Evolutionary conservation across 23 tunicate genomes (phyloP), one percentile per base, ranked within the genome.

Genomic region (Halocynthia roretzi): DNA sequence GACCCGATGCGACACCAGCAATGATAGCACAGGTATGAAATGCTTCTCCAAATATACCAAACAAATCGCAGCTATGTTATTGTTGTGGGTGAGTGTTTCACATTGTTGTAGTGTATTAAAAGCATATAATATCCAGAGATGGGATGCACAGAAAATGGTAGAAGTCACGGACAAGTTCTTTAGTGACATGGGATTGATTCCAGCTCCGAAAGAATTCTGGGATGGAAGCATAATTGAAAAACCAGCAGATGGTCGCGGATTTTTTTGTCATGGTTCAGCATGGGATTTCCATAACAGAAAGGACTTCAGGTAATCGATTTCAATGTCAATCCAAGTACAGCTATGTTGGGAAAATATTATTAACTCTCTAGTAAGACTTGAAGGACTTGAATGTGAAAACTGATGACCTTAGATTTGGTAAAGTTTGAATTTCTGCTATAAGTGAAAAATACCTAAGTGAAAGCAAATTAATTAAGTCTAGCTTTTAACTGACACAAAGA

Each of bases 221-320:
- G 71, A 85, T 15, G 80, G 81, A 50, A 85, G 98, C 1, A 86
- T 90, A 85, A 75, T 85, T 50, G 69, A 65, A 61, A 82, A 82
- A 70, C 96, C 96, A 15, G 6, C 69, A 20, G 87, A 82, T 10
- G 88, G 72, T 18, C 67, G 85, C 23, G 99, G 89, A 0, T 91
- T 96, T 5, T 96, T 96, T 14, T 96, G 99, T 69, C 99, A 96
- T 53, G 99, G 96, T 18, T 96, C 99, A 5, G 99, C 99, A 54
- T 96, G 99, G 99, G 99, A 96, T 62, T 96, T 96, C 64, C 83
- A 93, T 62, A 87, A 87, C 86, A 71, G 93, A 49, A 86, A 92
- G 54, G 98, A 92, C 50, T 92, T 92, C 98, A 72, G 98, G 98
- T 91, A n/a, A 31, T 31, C 4, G 44, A 31, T 31, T 31, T 4